Percentiles rank a stretch among this genome's conserved stretches.
phyloP scores from a whole-genome alignment of 2,113 vertebrate genomes.

The Catharus fuscescens region DNA sequence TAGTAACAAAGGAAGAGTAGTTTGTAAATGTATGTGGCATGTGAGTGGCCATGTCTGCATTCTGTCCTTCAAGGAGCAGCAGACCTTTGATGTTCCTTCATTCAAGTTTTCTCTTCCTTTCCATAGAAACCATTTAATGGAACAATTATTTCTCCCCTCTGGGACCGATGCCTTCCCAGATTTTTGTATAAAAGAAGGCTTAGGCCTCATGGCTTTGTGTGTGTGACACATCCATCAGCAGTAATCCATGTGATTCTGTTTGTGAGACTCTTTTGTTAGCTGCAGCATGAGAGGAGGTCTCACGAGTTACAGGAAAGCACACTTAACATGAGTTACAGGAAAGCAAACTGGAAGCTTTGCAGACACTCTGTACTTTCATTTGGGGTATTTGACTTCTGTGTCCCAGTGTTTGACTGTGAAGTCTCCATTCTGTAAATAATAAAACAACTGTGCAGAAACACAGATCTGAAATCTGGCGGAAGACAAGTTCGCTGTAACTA shows the following conservation, averaged over 20 bases:
- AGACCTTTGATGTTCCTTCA: background rate
- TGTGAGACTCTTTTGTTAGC: slow-evolving; percentile 45
- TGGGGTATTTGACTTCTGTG: background rate
- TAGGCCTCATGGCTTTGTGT: background rate
- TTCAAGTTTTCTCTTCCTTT: slow-evolving; percentile 17
- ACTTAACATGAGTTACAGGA: background rate
- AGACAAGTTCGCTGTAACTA: background rate
- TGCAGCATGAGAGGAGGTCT: background rate
- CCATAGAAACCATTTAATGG: background rate
- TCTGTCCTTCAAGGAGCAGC: background rate
- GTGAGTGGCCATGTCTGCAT: background rate
- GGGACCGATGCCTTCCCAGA: background rate
- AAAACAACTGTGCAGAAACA: background rate
- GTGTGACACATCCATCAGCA: slow-evolving; percentile 45
- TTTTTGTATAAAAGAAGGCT: slow-evolving; percentile 32
- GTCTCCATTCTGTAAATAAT: background rate
- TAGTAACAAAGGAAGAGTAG: background rate
- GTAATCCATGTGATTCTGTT: slow-evolving; percentile 43
- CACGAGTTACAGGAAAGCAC: background rate
- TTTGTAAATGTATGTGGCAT: background rate
- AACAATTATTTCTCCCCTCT: background rate
- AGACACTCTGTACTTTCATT: background rate
- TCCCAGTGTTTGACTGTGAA: background rate
- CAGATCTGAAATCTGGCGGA: background rate
- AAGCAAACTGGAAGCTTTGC: background rate